A percentile compares a stretch with the other conserved stretches of the same genome.
Evolutionary conservation across 2,113 vertebrate species (phyloP).

Genomic region (Accipiter cooperii): DNA sequence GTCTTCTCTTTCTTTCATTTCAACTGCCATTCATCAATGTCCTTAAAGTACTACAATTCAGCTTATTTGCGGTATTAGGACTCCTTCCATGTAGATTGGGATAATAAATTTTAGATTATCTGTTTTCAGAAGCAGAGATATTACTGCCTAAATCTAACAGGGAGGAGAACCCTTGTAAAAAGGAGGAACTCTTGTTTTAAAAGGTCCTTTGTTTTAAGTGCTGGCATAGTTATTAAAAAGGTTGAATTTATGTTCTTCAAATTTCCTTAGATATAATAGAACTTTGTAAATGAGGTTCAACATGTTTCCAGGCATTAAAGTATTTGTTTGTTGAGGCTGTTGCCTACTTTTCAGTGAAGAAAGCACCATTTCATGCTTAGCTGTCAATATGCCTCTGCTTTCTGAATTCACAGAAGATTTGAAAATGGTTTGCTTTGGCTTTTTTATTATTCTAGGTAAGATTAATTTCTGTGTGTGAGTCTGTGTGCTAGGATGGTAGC

Average conservation of each 20-base stretch:
- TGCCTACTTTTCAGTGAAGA: neutral
- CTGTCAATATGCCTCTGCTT: neutral
- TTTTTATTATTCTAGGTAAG: neutral
- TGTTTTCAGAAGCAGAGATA: conserved; percentile 48
- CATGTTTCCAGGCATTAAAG: neutral
- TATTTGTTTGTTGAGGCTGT: neutral
- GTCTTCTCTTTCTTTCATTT: conserved; percentile 25
- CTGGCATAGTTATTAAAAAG: conserved; percentile 34
- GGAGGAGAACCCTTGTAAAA: conserved; percentile 24
- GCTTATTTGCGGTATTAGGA: conserved; percentile 8
- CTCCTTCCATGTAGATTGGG: neutral
- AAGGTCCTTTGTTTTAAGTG: conserved; percentile 41
- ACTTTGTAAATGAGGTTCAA: neutral
- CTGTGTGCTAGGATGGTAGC: neutral
- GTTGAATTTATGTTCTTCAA: conserved; percentile 29
- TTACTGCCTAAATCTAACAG: conserved; percentile 34
- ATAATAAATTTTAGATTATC: conserved; percentile 56
- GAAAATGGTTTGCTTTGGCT: neutral
- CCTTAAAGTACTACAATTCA: neutral
- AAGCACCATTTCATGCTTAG: neutral
- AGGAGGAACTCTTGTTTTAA: conserved; percentile 1
- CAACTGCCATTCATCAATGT: neutral
- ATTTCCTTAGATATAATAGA: conserved; percentile 25
- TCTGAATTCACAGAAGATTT: neutral
- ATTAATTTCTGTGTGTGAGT: neutral